Base-by-base conservation (phyloP, 2,113 vertebrate genomes). In the Rhea pennata region DNA sequence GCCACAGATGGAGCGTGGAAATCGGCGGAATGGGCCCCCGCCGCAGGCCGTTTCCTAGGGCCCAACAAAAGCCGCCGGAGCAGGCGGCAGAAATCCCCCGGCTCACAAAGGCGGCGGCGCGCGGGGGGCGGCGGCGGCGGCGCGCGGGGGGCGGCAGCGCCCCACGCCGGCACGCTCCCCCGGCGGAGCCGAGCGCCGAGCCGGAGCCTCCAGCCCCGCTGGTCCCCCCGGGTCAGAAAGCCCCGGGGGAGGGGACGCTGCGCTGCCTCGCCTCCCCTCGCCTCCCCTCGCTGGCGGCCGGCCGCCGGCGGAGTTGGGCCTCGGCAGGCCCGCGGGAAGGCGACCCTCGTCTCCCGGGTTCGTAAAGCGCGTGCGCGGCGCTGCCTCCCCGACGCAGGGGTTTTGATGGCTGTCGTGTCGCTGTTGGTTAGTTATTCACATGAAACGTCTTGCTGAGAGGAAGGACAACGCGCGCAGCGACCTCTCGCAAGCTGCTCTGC, bases 1-100 rank as follows among this genome's bases (percentile, higher is more conserved):
- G 99, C 99, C 99, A 99, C 99, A 99, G 99, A 99, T 99, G 99
- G 99, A 99, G 98, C 99, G 98, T 99, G 99, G 98, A 99, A 99
- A 99, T 99, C 90, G 98, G 98, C 95, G 98, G 98, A 99, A 99
- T 99, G 99, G 99, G 98, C 98, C 97, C 98, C 98, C 97, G 98
- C 99, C 99, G 98, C 99, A 98, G 98, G 98, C 98, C 98, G 97
- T 98, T 98, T 98, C 98, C 98, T 97, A 97, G 98, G 98, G 96
- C 97, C 96, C 98, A 99, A 99, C 99, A 99, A 99, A 99, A 98
- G 98, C 98, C 94, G 97, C 98, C 98, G 98, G 99, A 99, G 98
- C 99, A 98, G 98, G 99, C 98, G 98, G 98, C 98, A 98, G 98
- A 98, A 98, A 98, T 98, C 98, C 98, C 97, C 91, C 98, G 98